These are phyloP conservation scores for Rhynchotus rufescens DNA, from an alignment of 2,797 vertebrate species.

Conservation along the genomic window DNA sequence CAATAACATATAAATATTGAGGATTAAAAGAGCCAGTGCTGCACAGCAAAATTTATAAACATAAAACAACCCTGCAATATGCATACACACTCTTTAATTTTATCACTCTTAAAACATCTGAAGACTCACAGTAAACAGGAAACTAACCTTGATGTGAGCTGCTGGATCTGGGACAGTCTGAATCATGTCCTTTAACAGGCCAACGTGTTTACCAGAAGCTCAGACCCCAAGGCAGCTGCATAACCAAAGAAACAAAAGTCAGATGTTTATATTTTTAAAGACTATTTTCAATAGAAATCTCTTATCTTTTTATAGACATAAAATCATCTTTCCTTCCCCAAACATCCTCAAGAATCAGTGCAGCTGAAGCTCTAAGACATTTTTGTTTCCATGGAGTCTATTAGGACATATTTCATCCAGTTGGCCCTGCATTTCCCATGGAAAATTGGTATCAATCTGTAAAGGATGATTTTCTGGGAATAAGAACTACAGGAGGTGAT, in stretches of 20 bases:
- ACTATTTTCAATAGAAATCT: conserved; percentile 29
- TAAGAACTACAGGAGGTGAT: background rate
- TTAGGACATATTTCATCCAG: background rate
- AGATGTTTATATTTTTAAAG: background rate
- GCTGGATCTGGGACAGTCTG: conserved; percentile 87
- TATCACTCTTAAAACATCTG: background rate
- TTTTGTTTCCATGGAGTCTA: background rate
- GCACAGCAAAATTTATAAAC: background rate
- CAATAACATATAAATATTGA: background rate
- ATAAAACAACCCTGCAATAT: background rate
- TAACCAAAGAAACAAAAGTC: conserved; percentile 55
- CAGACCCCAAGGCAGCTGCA: conserved; percentile 69
- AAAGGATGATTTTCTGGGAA: background rate
- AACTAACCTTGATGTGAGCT: conserved; percentile 84
- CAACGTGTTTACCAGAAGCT: conserved; percentile 57
- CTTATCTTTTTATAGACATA: background rate
- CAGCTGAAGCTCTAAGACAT: background rate
- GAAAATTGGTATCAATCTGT: background rate
- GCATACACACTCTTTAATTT: background rate
- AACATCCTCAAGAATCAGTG: background rate
- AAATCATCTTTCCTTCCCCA: conserved; percentile 4
- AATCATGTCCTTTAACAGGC: conserved; percentile 84
- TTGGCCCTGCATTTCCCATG: background rate
- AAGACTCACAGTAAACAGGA: background rate
- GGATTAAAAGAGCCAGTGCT: background rate